These are phyloP conservation scores for Nothobranchius kuhntae DNA, from an alignment of 2,113 vertebrate genomes.

Conservation along the genomic window DNA sequence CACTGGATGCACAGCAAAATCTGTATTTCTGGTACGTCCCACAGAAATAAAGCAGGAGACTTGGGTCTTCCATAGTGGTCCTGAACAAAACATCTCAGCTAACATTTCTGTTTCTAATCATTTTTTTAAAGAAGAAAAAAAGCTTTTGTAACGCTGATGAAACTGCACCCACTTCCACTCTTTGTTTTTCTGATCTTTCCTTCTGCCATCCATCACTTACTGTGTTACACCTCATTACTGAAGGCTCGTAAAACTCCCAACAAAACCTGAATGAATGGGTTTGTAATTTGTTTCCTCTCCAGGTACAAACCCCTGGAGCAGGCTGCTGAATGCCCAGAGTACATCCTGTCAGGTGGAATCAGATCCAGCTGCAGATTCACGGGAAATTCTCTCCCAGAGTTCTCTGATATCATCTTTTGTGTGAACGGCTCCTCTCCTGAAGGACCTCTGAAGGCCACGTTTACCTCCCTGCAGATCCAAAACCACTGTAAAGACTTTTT, in stretches of 20 bases:
- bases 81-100: background rate
- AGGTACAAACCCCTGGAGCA: conserved; percentile 82
- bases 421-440: conserved; percentile 82
- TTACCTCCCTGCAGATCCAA: conserved; percentile 81
- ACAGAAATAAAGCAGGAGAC: background rate
- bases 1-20: conserved; percentile 30
- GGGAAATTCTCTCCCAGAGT: conserved; percentile 74
- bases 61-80: background rate
- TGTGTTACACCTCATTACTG: background rate
- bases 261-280: background rate
- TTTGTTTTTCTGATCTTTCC: too few relatives aligned
- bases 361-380: conserved; percentile 80
- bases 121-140: too few relatives aligned
- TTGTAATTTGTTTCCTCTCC: background rate
- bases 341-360: conserved; percentile 52
- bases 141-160: too few relatives aligned
- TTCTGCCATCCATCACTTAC: background rate
- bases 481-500: conserved; percentile 79
- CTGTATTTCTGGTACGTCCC: conserved; percentile 74
- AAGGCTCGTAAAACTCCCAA: background rate
- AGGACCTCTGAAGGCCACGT: conserved; percentile 64
- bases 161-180: too few relatives aligned
- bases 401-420: conserved; percentile 85
- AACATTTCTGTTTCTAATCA: background rate
- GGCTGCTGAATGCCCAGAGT: conserved; percentile 73